These are phyloP conservation scores for Nanorana parkeri DNA, from an alignment of 2,113 vertebrate genomes.

Conservation along the genomic window DNA sequence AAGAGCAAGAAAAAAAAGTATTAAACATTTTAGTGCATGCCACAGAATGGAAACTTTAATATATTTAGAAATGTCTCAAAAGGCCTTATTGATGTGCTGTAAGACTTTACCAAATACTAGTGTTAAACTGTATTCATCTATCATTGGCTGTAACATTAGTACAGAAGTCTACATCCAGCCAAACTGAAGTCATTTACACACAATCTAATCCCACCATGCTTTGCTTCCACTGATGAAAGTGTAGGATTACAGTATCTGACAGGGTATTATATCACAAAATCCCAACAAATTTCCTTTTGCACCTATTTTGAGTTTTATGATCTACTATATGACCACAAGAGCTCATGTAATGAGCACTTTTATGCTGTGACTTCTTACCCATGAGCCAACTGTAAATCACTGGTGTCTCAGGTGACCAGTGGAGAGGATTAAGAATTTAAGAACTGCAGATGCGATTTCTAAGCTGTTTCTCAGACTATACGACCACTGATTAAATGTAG, in stretches of 20 bases:
- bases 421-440: constrained; percentile 32
- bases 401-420: constrained; percentile 24
- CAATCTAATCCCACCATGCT: neutral
- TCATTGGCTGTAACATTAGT: neutral
- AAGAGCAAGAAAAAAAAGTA: too few species aligned
- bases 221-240: constrained; percentile 10
- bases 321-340: constrained; percentile 38
- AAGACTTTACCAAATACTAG: too few species aligned
- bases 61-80: too few species aligned
- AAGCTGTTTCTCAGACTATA: neutral
- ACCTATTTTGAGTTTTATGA: constrained; percentile 42
- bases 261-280: constrained; percentile 29
- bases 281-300: constrained; percentile 34
- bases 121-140: too few species aligned
- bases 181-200: constrained; percentile 11
- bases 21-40: too few species aligned
- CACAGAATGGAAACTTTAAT: too few species aligned
- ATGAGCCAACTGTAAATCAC: constrained; percentile 39
- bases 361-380: constrained; percentile 5
- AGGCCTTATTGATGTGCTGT: neutral
- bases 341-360: constrained; percentile 30
- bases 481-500: neutral
- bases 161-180: neutral
- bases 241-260: neutral
- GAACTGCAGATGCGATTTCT: constrained; percentile 14